Evolutionary conservation across 2,888 invertebrate species (phyloP).

Genomic region (Agonum fuliginosum): DNA sequence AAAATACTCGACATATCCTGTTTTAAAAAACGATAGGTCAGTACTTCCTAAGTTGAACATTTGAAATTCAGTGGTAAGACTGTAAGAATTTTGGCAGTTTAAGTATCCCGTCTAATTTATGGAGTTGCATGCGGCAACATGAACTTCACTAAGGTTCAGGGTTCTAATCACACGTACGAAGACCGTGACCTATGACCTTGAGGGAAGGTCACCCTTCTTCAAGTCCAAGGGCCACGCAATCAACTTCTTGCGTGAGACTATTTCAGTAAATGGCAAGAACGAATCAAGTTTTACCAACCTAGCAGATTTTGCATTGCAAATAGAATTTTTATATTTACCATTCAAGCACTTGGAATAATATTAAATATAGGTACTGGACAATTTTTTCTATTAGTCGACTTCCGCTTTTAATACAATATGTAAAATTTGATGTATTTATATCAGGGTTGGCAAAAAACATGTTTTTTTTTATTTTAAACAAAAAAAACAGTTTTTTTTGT

Average conservation of each 20-base stretch:
- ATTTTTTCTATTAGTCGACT: too few relatives aligned
- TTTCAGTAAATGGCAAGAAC: neutral
- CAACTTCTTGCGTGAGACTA: conserved; percentile 39
- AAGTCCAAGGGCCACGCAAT: conserved; percentile 35
- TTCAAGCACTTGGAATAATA: neutral
- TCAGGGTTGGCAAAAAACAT: too few relatives aligned
- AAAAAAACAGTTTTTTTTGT: too few relatives aligned
- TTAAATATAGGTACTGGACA: neutral
- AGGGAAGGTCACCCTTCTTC: conserved; percentile 43
- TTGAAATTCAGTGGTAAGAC: too few relatives aligned
- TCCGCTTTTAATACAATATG: too few relatives aligned
- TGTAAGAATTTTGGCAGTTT: neutral
- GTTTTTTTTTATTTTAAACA: too few relatives aligned
- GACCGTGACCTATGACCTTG: conserved; percentile 49
- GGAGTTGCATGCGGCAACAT: neutral
- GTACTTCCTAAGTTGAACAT: neutral
- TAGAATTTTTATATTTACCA: neutral
- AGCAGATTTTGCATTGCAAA: conserved; percentile 20
- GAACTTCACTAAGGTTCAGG: neutral
- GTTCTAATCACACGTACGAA: neutral
- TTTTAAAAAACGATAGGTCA: neutral
- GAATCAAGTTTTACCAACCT: neutral
- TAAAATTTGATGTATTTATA: too few relatives aligned
- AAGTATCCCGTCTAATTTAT: neutral
- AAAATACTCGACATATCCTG: neutral